These are phyloP conservation scores for Laterallus jamaicensis DNA, from an alignment of 2,113 vertebrate genomes.

Conservation along the genomic window DNA sequence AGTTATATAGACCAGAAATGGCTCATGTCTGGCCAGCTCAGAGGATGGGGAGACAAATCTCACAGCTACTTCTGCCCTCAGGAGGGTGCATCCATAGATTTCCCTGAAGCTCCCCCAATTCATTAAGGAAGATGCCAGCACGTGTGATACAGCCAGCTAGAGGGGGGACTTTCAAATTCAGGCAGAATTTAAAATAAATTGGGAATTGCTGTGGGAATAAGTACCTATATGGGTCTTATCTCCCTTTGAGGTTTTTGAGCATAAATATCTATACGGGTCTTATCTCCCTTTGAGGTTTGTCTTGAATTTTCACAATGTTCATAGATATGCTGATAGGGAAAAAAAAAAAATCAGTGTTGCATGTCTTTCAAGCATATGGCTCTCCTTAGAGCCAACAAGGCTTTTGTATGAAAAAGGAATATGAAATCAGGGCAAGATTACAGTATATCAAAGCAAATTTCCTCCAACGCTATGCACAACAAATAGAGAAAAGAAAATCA, in stretches of 20 bases:
- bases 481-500: not conserved
- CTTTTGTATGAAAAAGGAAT: constrained; percentile 68
- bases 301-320: constrained; percentile 41
- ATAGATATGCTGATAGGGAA: constrained; percentile 15
- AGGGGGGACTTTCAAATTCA: not conserved
- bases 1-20: constrained; percentile 9
- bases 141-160: not conserved
- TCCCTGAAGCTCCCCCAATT: not conserved
- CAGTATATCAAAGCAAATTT: constrained; percentile 4
- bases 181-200: not conserved
- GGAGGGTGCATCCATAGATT: not conserved
- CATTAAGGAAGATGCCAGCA: not conserved
- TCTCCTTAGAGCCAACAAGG: constrained; percentile 60
- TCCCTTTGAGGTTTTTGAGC: not conserved
- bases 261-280: not conserved
- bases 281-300: not conserved
- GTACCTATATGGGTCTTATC: not conserved
- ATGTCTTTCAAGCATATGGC: constrained; percentile 65
- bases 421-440: constrained; percentile 55
- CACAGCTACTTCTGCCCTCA: not conserved
- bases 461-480: not conserved
- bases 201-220: not conserved
- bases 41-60: not conserved
- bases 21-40: not conserved
- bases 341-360: constrained; percentile 41